Evolutionary conservation across 2,888 invertebrate species (phyloP), one percentile per base, ranked within the genome.

Genomic region (Trissolcus japonicus): DNA sequence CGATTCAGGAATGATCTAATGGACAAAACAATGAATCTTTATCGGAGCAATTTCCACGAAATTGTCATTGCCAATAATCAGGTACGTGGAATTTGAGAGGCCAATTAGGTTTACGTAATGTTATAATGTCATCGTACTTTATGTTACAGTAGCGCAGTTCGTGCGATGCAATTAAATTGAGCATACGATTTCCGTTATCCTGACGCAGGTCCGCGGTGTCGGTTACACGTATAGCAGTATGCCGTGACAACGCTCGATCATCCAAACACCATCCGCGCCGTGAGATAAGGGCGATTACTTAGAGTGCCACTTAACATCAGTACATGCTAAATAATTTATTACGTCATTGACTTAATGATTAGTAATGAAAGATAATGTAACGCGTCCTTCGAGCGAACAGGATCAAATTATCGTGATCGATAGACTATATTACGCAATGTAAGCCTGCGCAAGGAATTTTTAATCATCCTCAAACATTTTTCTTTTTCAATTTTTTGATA

Each of bases 321-420:
- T 21, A 17, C 53, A 13, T 54, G 50, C 6, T 43, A 50, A 57
- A 66, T 77, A 73, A 77, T 77, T 77, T 62, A 77, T 77, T 62
- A 59, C 77, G 67, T 68, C 72, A 53, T 72, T 68, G 72, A 77
- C 73, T 77, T 73, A 77, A 67, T 73, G 65, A 53, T 21, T 40
- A 72, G 76, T 72, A 72, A 76, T 77, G 55, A 77, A 73, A 77
- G 72, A 65, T 73, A 77, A 77, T 68, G 63, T 68, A 77, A 67
- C 63, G 77, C 68, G 72, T 77, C 77, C 77, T 77, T 77, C 72
- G 53, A 55, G 55, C 68, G 63, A 77, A 77, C 77, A 72, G 72
- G 68, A 77, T 77, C 73, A 68, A 73, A 77, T 77, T 40, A 73
- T 60, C 68, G 62, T 77, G 63, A 77, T 73, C 68, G 68, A 77